Conservation (phyloP, 2,888 invertebrate genomes). For the Stramonita haemastoma region DNA sequence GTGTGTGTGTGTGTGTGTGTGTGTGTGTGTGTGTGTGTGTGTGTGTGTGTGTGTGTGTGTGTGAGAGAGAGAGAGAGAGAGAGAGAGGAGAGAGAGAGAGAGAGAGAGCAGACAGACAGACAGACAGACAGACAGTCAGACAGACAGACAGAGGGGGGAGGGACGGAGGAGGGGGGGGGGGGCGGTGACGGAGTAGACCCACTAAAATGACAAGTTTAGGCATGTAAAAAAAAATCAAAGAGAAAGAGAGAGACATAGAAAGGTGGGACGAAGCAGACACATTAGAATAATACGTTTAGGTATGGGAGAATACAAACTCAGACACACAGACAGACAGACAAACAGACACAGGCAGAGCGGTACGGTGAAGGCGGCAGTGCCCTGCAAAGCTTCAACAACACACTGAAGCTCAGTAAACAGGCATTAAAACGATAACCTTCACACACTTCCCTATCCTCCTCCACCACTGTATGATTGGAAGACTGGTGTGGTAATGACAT, state of each 20-base stretch:
- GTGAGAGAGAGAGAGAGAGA: background rate
- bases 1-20: constrained; percentile 1
- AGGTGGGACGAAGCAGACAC: background rate
- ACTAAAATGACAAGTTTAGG: no score
- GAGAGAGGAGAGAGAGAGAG: background rate
- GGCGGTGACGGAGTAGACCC: background rate
- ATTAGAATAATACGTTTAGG: background rate
- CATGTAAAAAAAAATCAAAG: background rate
- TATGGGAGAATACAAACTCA: background rate
- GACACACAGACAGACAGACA: background rate
- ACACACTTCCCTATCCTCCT: no score
- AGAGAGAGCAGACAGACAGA: background rate
- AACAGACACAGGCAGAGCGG: background rate
- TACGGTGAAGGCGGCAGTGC: background rate
- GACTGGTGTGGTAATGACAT: no score
- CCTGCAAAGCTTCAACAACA: background rate
- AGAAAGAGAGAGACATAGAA: background rate
- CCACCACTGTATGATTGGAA: no score
- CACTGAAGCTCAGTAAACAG: background rate
- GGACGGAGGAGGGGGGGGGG: background rate
- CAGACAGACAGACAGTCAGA: background rate
- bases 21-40: no score
- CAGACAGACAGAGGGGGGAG: background rate
- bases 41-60: background rate
- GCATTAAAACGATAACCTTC: no score